Evolutionary conservation across 1,140 invertebrate genomes (phyloP).

Genomic region (Campoletis sonorensis): DNA sequence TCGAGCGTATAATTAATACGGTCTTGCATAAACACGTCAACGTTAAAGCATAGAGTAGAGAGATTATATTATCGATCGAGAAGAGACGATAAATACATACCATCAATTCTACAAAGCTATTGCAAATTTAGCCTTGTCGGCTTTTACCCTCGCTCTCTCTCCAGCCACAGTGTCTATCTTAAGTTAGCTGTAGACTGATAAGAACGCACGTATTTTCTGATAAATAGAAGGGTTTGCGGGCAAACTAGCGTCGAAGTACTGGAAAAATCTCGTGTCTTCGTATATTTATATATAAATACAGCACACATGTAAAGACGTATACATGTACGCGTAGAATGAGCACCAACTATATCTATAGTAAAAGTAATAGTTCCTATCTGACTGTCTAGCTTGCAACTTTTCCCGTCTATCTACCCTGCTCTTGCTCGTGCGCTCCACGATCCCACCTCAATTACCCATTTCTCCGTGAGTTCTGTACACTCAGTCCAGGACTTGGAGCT

Average conservation of each 20-base stretch:
- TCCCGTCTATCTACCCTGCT: conserved; percentile 30
- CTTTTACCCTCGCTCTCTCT: background rate
- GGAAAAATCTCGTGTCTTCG: background rate
- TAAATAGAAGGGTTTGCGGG: conserved; percentile 23
- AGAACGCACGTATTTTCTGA: conserved; percentile 29
- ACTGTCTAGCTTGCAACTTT: conserved; percentile 37
- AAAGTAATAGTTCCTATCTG: conserved; percentile 27
- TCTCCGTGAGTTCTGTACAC: conserved; percentile 26
- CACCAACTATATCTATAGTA: background rate
- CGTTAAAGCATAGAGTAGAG: conserved; percentile 14
- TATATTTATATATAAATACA: background rate
- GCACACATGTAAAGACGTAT: background rate
- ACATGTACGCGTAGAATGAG: background rate
- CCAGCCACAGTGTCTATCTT: conserved; percentile 8
- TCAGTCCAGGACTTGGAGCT: background rate
- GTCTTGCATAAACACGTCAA: conserved; percentile 37
- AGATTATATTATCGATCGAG: conserved; percentile 30
- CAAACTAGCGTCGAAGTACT: background rate
- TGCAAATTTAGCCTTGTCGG: conserved; percentile 9
- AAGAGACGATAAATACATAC: conserved; percentile 23
- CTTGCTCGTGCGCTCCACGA: conserved; percentile 25
- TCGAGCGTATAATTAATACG: conserved; percentile 34
- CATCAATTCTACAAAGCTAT: conserved; percentile 32
- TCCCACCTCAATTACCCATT: conserved; percentile 40
- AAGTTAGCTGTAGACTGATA: conserved; percentile 34